Evolutionary conservation across 2,888 invertebrate genomes (phyloP).

Genomic region (Cristatella mucedo): DNA sequence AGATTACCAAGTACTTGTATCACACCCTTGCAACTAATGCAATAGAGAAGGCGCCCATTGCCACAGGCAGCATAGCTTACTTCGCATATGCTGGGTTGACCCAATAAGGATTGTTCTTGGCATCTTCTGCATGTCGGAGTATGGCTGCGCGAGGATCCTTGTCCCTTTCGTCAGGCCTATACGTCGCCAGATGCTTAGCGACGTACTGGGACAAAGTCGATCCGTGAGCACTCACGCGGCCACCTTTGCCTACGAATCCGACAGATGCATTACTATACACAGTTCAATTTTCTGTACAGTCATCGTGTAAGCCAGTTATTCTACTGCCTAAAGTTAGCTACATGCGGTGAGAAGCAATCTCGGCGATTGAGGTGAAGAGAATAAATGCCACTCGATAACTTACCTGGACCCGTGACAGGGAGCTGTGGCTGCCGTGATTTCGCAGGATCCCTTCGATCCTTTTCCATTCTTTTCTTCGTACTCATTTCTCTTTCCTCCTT

Average conservation of each 20-base stretch:
- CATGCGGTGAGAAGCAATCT: no score
- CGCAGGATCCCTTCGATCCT: constrained; percentile 54
- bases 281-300: no score
- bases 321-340: no score
- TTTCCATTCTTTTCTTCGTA: constrained; percentile 74
- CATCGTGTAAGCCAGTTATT: no score
- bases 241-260: constrained; percentile 47
- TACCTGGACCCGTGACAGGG: constrained; percentile 44
- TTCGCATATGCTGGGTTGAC: constrained; percentile 32
- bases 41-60: neutral
- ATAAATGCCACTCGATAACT: no score
- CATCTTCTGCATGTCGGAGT: constrained; percentile 79
- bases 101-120: constrained; percentile 91
- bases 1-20: neutral
- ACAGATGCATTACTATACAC: no score
- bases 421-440: constrained; percentile 44
- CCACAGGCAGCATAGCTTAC: constrained; percentile 14
- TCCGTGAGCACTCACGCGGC: constrained; percentile 80
- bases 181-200: constrained; percentile 75
- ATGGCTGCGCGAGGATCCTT: constrained; percentile 84
- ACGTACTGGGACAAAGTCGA: constrained; percentile 90
- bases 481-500: constrained; percentile 62
- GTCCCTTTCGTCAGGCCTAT: constrained; percentile 49
- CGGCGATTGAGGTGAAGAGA: no score
- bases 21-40: neutral